phyloP scores from a whole-genome alignment of 2,113 vertebrate species.

The Chlamydotis undulata region DNA sequence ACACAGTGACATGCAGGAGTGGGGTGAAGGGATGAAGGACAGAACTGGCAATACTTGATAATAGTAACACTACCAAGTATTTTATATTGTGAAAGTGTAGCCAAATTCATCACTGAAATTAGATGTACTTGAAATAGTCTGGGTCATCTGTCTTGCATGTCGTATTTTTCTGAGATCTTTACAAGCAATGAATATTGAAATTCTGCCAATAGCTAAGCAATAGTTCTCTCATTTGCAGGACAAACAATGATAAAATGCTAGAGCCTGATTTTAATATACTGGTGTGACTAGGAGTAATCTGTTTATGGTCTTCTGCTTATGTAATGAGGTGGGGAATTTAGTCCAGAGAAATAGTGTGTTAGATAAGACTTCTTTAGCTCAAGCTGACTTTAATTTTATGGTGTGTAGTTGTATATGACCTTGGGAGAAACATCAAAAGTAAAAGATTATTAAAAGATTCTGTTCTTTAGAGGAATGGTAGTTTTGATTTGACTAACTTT shows the following conservation, averaged over 20 bases:
- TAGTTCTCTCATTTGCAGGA: neutral
- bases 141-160: neutral
- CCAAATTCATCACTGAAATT: neutral
- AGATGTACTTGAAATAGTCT: neutral
- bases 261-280: neutral
- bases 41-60: neutral
- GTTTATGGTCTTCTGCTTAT: neutral
- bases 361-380: neutral
- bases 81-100: neutral
- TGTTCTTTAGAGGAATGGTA: neutral
- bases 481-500: neutral
- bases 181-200: neutral
- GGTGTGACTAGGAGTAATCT: neutral
- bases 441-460: neutral
- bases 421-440: neutral
- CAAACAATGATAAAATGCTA: neutral
- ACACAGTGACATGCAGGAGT: neutral
- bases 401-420: neutral
- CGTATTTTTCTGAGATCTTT: neutral
- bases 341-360: neutral
- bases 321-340: neutral
- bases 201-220: neutral
- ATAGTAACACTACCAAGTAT: neutral
- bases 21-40: neutral
- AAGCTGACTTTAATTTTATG: neutral